phyloP scores from a whole-genome alignment of 2,797 vertebrate genomes.

The Sandelia bainsii region DNA sequence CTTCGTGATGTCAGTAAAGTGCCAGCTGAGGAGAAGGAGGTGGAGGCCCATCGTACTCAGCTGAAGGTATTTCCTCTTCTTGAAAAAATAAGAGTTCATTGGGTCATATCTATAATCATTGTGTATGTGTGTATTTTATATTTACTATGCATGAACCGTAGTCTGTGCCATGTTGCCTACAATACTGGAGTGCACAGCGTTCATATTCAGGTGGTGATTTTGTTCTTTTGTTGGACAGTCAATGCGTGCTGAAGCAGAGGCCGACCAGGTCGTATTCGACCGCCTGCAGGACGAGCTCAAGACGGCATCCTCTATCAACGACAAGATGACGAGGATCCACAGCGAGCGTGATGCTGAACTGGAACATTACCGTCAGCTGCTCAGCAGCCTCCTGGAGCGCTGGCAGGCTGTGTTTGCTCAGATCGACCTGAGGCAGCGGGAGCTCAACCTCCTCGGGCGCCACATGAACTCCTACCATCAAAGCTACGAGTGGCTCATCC shows the following conservation, averaged over 20 bases:
- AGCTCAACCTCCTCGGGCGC: constrained; percentile 90
- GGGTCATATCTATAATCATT: background rate
- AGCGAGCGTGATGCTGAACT: constrained; percentile 91
- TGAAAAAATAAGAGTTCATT: background rate
- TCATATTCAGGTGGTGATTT: background rate
- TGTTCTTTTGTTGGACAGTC: constrained; percentile 75
- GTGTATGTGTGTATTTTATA: background rate
- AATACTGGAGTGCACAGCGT: background rate
- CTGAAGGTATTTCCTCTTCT: constrained; percentile 85
- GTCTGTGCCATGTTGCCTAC: background rate
- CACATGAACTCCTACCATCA: constrained; percentile 89
- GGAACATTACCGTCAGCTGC: constrained; percentile 88
- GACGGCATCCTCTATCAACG: constrained; percentile 84
- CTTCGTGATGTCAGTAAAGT: constrained; percentile 90
- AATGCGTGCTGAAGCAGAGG: constrained; percentile 84
- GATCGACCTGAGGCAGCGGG: constrained; percentile 87
- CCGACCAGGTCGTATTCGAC: constrained; percentile 87
- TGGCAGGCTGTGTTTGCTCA: constrained; percentile 91
- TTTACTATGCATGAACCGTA: background rate
- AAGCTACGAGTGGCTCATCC: constrained; percentile 87
- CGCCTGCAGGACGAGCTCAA: constrained; percentile 87
- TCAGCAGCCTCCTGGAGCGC: constrained; percentile 89
- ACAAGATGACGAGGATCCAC: constrained; percentile 88
- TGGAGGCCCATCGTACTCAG: constrained; percentile 86
- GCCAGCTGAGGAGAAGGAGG: constrained; percentile 86